Evolutionary conservation across 2,888 invertebrate genomes (phyloP).

Genomic region (Iselma pallidipennis): DNA sequence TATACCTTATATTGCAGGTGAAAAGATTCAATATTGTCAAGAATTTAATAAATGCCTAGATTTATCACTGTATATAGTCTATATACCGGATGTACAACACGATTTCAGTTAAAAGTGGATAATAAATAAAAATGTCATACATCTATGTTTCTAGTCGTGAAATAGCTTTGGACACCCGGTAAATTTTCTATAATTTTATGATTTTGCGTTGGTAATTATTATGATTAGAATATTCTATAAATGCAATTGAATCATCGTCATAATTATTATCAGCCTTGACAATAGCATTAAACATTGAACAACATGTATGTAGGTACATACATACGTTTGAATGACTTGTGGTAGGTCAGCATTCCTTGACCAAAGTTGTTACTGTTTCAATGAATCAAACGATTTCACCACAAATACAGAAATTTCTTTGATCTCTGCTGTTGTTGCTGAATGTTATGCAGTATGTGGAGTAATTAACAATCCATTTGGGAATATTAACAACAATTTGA

Average conservation of each 20-base stretch:
- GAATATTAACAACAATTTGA: slow-evolving; percentile 23
- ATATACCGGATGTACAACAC: no score
- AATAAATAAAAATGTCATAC: no score
- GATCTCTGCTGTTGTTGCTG: slow-evolving; percentile 35
- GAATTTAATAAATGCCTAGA: no score
- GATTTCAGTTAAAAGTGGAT: no score
- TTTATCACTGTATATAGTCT: no score
- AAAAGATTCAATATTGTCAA: neutral
- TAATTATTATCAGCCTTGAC: slow-evolving; percentile 22
- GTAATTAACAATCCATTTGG: slow-evolving; percentile 13
- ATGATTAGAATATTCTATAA: no score
- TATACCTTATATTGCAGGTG: neutral
- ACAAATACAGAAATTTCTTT: slow-evolving; percentile 47
- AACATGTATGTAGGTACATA: neutral
- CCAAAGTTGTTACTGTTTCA: slow-evolving; percentile 52
- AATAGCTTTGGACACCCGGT: no score
- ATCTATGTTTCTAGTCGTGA: no score
- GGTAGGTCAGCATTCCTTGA: slow-evolving; percentile 52
- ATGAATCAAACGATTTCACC: slow-evolving; percentile 46
- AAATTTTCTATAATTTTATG: no score
- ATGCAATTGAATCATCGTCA: slow-evolving; percentile 2
- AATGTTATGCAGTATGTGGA: no score
- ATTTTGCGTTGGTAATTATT: no score
- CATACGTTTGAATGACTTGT: slow-evolving; percentile 43
- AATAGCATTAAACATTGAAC: slow-evolving; percentile 16